A percentile compares a stretch with the other conserved stretches of the same genome.
These are phyloP conservation scores for Bombus waltoni DNA, from an alignment of 1,140 invertebrate species.

Conservation along the genomic window DNA sequence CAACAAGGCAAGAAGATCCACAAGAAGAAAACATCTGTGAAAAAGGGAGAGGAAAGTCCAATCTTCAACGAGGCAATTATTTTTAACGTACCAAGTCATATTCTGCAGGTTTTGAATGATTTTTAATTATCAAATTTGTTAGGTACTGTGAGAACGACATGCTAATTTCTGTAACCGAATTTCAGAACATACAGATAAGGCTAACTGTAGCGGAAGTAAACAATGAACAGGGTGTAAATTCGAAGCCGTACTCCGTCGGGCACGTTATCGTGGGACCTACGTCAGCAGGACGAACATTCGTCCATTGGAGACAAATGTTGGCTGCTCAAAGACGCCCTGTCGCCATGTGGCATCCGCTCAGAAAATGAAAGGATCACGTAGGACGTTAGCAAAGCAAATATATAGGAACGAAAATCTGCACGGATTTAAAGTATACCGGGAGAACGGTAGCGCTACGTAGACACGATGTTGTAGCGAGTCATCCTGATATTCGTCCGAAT, in stretches of 20 bases:
- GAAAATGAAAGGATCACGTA: conserved; percentile 81
- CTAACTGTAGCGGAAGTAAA: conserved; percentile 86
- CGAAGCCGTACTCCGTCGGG: conserved; percentile 85
- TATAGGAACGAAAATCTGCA: neutral
- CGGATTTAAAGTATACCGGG: conserved; percentile 7
- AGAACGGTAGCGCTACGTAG: conserved; percentile 20
- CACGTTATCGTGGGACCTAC: conserved; percentile 89
- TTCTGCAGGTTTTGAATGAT: conserved; percentile 83
- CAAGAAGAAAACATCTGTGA: conserved; percentile 89
- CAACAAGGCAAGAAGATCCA: conserved; percentile 90
- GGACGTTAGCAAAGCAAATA: neutral
- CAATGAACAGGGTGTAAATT: conserved; percentile 75
- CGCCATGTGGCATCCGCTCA: conserved; percentile 93
- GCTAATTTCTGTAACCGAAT: conserved; percentile 38
- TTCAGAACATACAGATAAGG: conserved; percentile 88
- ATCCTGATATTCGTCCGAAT: neutral
- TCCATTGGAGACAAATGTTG: conserved; percentile 93
- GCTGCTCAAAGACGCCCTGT: conserved; percentile 90
- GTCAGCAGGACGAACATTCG: conserved; percentile 87
- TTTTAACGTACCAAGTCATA: conserved; percentile 88
- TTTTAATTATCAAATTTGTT: neutral
- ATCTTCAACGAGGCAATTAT: conserved; percentile 93
- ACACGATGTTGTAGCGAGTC: neutral
- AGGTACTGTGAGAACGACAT: neutral
- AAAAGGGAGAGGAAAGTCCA: conserved; percentile 87